phyloP scores from a whole-genome alignment of 2,888 invertebrate species.

The Dysmachus trigonus region DNA sequence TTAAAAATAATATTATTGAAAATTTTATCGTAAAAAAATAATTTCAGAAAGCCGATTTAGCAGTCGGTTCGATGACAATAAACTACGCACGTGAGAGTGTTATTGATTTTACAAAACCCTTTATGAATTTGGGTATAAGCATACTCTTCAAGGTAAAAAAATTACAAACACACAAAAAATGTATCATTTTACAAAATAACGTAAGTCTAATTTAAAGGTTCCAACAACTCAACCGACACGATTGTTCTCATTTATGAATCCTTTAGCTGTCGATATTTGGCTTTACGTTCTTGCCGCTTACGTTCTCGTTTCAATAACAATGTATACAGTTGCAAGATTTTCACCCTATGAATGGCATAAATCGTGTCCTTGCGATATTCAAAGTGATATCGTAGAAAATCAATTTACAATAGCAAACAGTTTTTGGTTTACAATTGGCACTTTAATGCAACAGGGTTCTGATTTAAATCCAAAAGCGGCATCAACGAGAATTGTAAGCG shows the following conservation, averaged over 20 bases:
- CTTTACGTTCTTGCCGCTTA: conserved; percentile 83
- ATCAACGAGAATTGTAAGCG: conserved; percentile 81
- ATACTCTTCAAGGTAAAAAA: conserved; percentile 79
- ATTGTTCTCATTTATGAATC: conserved; percentile 87
- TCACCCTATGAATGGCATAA: conserved; percentile 84
- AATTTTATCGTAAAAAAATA: too few relatives aligned
- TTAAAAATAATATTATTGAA: too few relatives aligned
- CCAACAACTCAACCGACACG: conserved; percentile 76
- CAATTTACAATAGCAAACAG: conserved; percentile 84
- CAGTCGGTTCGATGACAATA: conserved; percentile 89
- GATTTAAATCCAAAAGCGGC: conserved; percentile 76
- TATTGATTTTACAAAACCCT: conserved; percentile 91
- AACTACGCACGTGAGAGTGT: conserved; percentile 88
- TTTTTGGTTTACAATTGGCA: conserved; percentile 90
- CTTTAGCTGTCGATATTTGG: conserved; percentile 87
- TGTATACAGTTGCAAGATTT: conserved; percentile 83
- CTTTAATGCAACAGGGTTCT: conserved; percentile 86
- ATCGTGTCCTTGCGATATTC: conserved; percentile 73
- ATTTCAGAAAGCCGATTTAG: conserved; percentile 82
- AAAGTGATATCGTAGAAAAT: conserved; percentile 71
- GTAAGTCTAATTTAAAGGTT: conserved; percentile 65
- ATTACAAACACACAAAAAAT: not conserved
- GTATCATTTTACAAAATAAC: not conserved
- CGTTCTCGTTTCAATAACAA: conserved; percentile 78
- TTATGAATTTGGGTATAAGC: conserved; percentile 90